Percentiles rank a stretch among this genome's conserved stretches.
Evolutionary conservation across 1,140 invertebrate species (phyloP).

Genomic region (Homarus americanus): DNA sequence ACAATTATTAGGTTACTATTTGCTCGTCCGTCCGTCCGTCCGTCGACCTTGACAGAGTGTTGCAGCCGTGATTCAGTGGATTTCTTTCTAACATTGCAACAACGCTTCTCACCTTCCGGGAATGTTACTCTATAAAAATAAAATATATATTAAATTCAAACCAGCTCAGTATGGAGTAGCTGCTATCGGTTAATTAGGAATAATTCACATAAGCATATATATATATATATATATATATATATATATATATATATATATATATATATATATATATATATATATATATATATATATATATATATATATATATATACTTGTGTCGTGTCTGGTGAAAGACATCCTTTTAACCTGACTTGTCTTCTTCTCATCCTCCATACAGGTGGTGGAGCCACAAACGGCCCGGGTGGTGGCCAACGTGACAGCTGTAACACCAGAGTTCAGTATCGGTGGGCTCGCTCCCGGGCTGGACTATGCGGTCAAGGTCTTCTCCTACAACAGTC

Average conservation of each 20-base stretch:
- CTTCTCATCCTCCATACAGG: background rate
- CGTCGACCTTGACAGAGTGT: too few relatives aligned
- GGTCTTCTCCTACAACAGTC: slow-evolving; percentile 44
- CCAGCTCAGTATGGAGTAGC: too few relatives aligned
- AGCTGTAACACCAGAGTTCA: slow-evolving; percentile 27
- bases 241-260: slow-evolving; percentile 35
- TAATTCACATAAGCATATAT: background rate
- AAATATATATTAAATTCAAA: too few relatives aligned
- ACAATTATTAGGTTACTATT: too few relatives aligned
- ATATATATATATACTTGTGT: too few relatives aligned
- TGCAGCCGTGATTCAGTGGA: too few relatives aligned
- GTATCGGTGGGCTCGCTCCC: slow-evolving; percentile 42
- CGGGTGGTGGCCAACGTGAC: slow-evolving; percentile 55
- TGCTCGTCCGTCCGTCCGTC: too few relatives aligned
- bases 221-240: slow-evolving; percentile 23
- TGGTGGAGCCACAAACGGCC: slow-evolving; percentile 17
- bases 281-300: slow-evolving; percentile 10
- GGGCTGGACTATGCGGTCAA: slow-evolving; percentile 47
- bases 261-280: slow-evolving; percentile 48
- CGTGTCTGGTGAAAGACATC: background rate
- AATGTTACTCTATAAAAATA: too few relatives aligned
- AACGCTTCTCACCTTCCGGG: too few relatives aligned
- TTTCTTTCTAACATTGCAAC: too few relatives aligned
- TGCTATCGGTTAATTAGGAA: too few relatives aligned
- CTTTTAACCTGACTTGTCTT: too few relatives aligned